Evolutionary conservation across 1,140 invertebrate genomes (phyloP), one percentile per base, ranked within the genome.

Genomic region (Scylla paramamosain): DNA sequence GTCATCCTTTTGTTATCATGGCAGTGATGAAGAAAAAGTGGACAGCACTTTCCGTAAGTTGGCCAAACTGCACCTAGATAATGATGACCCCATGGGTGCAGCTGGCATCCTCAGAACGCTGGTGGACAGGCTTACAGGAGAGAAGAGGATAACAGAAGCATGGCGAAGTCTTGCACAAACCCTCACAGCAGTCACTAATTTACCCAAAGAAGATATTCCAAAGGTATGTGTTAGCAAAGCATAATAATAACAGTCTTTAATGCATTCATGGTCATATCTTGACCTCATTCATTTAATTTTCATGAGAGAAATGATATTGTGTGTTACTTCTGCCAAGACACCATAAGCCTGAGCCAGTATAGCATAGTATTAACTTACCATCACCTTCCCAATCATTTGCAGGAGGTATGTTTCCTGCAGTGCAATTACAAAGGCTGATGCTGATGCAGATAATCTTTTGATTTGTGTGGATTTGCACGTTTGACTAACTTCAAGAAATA

Each of bases 161-260:
- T 95, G 94, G 94, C 82, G 48, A n/a, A 95, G 91, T 31, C 59
- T 95, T n/a, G 84, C 91, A 16, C 91, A 95, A 32, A 95, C 77
- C 52, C 94, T 95, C 32, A 92, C 94, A 16, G 91, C 82, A 14
- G 46, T 93, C 0, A 87, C 77, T 25, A 52, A 92, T 31, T 25
- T 95, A 25, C 59, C 91, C 4, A 48, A 92, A 16, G 94, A 95
- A 82, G 14, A 92, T 31, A 32, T 46, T 25, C 84, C 84, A 0
- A 93, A 95, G 91, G 94, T 95, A 83, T 12, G 91, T 31, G 4
- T 92, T n/a, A 7, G 59, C 0, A 32, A 31, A 39, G 3, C 82
- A 39, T 45, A 90, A 28, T 12, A 29, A 1, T 77, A n/a, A 77
- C 25, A 39, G 12, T n/a, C n/a, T 20, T 77, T n/a, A 2, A 77